Percentiles rank a stretch among this genome's conserved stretches.
phyloP scores from a whole-genome alignment of 2,113 vertebrate species.

The Rafetus swinhoei region DNA sequence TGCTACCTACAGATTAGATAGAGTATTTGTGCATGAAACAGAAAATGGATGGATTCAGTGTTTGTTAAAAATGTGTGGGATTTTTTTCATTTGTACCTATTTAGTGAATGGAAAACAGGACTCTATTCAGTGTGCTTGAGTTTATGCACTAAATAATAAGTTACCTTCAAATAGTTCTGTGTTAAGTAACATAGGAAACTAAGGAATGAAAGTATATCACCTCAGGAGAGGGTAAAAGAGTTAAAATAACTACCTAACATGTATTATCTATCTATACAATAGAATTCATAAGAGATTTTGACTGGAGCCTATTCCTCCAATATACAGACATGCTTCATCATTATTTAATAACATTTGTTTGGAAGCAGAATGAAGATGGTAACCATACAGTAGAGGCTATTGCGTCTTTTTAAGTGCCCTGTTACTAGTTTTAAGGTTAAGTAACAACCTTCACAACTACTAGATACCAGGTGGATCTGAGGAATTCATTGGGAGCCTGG shows the following conservation, averaged over 20 bases:
- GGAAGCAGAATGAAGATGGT: neutral
- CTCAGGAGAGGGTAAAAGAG: neutral
- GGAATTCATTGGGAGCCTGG: neutral
- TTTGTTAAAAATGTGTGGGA: neutral
- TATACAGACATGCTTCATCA: neutral
- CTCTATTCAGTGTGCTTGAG: neutral
- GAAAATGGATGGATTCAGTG: neutral
- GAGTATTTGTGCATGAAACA: neutral
- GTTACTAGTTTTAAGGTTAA: neutral
- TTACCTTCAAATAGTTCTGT: neutral
- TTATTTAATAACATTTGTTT: neutral
- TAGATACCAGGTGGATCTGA: neutral
- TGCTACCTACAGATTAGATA: neutral
- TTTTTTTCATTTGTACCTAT: neutral
- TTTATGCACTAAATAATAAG: neutral
- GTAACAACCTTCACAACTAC: neutral
- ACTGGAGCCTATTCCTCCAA: neutral
- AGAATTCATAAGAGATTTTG: neutral
- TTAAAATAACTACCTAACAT: neutral
- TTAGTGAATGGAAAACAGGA: neutral
- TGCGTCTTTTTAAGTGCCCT: neutral
- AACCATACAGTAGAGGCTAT: neutral
- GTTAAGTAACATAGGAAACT: neutral
- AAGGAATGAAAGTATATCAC: neutral
- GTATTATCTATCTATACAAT: neutral